Evolutionary conservation across 2,888 invertebrate species (phyloP), one percentile per base, ranked within the genome.

Genomic region (Drosophila borborema): DNA sequence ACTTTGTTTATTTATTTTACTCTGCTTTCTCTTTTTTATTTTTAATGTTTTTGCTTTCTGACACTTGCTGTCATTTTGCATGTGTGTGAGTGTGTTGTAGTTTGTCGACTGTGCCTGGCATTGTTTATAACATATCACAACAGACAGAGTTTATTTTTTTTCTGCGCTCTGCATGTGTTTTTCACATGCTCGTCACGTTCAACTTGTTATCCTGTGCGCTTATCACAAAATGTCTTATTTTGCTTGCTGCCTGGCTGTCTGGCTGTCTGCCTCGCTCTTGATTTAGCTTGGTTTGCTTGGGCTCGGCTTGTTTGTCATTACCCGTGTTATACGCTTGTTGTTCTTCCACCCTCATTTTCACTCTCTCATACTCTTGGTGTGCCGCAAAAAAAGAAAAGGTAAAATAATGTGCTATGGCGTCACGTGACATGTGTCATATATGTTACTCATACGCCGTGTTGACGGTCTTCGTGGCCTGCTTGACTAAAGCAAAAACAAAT

Each of bases 161-260:
- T 40, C 31, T 40, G 38, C 54, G 16, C 38, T 40, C 23, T 54
- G n/a, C 40, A 10, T 54, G 54, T 23, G 38, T 54, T 51, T 68
- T 74, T 40, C 64, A 64, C 70, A 82, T 81, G 74, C 81, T 81
- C 73, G 73, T 83, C 84, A 82, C 84, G 82, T 82, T 78, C 73
- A 77, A 83, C 84, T 81, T 81, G 82, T 83, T 83, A 82, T 82
- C 82, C 70, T 83, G 71, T 73, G 73, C 72, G 75, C 84, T 83
- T 81, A 82, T 83, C 82, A 74, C 81, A 83, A 74, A 83, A 83
- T 81, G 84, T 82, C 82, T 82, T 78, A 83, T 72, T 82, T 81
- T 78, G 81, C 74, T 69, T 71, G 76, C 41, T 34, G 34, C 16
- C 38, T 5, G 38, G 6, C 38, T 38, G 38, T 0, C 38, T 38